phyloP scores from a whole-genome alignment of 2,797 vertebrate species.

The Heteromormyrus szaboi region DNA sequence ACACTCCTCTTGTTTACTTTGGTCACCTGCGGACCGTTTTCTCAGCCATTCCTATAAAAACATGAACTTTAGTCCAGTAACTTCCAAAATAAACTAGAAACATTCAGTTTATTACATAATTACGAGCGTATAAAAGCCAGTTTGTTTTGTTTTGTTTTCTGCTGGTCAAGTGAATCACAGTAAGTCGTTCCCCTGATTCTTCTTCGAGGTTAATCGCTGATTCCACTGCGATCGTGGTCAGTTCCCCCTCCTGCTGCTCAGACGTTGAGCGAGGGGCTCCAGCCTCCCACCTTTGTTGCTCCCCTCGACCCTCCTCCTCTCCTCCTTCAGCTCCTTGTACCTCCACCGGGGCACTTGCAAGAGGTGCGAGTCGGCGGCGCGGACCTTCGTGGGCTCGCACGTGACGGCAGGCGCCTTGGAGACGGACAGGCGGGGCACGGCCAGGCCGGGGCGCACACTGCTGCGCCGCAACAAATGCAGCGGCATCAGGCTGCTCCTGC shows the following conservation, averaged over 20 bases:
- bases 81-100: not conserved
- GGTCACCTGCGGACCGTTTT: not conserved
- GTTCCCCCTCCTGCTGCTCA: not conserved
- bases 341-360: constrained; percentile 89
- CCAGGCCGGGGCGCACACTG: constrained; percentile 78
- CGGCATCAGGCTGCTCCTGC: constrained; percentile 77
- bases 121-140: not conserved
- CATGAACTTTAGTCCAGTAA: not conserved
- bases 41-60: not conserved
- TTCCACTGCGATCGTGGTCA: not conserved
- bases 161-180: not conserved
- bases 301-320: constrained; percentile 66
- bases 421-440: constrained; percentile 78
- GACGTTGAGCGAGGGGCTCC: constrained; percentile 44
- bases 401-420: constrained; percentile 73
- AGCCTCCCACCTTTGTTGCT: constrained; percentile 54
- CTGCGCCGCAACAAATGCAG: constrained; percentile 73
- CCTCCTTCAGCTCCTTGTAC: constrained; percentile 82
- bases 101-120: not conserved
- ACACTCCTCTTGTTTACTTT: not conserved
- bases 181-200: not conserved
- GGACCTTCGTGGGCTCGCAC: constrained; percentile 61
- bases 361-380: constrained; percentile 49
- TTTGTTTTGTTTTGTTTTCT: not conserved
- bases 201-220: not conserved